A percentile compares a stretch with the other conserved stretches of the same genome.
These are phyloP conservation scores for Coregonus ussuriensis DNA, from an alignment of 2,797 vertebrate genomes.

Conservation along the genomic window DNA sequence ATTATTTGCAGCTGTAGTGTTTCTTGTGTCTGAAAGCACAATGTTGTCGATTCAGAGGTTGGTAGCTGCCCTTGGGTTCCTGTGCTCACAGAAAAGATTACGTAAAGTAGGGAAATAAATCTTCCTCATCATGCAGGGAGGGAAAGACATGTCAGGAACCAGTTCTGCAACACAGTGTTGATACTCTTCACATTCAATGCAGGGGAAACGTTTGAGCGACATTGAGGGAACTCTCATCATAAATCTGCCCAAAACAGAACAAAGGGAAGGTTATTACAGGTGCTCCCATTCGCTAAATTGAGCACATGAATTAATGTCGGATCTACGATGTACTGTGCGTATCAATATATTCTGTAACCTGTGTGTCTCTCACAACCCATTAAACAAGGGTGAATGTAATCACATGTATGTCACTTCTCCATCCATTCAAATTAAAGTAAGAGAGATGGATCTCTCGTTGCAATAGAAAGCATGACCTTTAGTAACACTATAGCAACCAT, in stretches of 20 bases:
- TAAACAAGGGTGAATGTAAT: slow-evolving; percentile 1
- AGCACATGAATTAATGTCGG: background rate
- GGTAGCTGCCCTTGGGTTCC: background rate
- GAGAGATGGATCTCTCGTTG: background rate
- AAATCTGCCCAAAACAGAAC: too few species aligned
- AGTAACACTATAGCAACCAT: background rate
- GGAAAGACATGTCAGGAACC: background rate
- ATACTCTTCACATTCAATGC: too few species aligned
- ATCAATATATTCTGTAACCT: background rate
- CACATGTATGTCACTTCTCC: background rate
- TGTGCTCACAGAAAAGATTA: background rate
- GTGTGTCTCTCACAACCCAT: background rate
- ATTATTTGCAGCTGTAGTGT: background rate
- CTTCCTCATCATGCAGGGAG: background rate
- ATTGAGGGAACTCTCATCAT: too few species aligned
- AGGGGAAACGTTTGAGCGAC: too few species aligned
- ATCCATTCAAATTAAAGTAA: background rate
- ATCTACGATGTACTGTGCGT: background rate
- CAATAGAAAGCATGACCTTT: slow-evolving; percentile 6
- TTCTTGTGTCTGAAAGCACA: background rate
- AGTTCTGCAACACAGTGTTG: too few species aligned
- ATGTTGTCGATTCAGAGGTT: background rate
- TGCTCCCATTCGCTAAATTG: background rate
- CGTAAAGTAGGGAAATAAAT: background rate
- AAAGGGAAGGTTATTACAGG: too few species aligned